Percentiles rank a stretch among this genome's conserved stretches.
Evolutionary conservation across 2,888 invertebrate species (phyloP).

Genomic region (Aromia moschata): DNA sequence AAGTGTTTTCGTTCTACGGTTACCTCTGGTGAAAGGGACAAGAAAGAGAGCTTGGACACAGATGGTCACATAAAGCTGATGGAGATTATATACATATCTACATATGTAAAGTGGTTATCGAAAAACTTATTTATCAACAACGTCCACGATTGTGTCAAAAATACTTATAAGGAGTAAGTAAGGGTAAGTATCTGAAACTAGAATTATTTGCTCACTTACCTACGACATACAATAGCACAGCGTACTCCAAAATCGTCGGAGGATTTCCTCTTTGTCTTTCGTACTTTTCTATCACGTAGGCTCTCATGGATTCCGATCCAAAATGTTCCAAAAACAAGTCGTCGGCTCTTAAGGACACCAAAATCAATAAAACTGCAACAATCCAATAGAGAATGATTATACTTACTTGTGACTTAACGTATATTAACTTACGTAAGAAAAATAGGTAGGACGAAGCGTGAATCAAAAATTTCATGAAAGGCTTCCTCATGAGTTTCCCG

Average conservation of each 20-base stretch:
- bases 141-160: too few species aligned
- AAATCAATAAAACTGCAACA: slow-evolving; percentile 82
- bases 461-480: slow-evolving; percentile 96
- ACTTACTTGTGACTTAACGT: too few species aligned
- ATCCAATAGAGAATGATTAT: background rate
- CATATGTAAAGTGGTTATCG: too few species aligned
- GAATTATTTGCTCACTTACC: too few species aligned
- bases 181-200: too few species aligned
- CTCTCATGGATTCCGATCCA: slow-evolving; percentile 75
- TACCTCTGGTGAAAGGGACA: too few species aligned
- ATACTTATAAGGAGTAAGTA: too few species aligned
- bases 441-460: slow-evolving; percentile 94
- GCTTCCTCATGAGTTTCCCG: slow-evolving; percentile 88
- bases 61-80: too few species aligned
- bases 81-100: too few species aligned
- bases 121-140: too few species aligned
- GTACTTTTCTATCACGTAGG: slow-evolving; percentile 69
- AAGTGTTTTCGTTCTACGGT: too few species aligned
- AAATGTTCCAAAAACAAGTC: slow-evolving; percentile 77
- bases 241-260: slow-evolving; percentile 84
- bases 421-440: slow-evolving; percentile 86
- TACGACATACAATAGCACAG: slow-evolving; percentile 85
- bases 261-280: slow-evolving; percentile 83
- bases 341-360: slow-evolving; percentile 92
- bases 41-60: too few species aligned